phyloP scores from a whole-genome alignment of 2,888 invertebrate species.

The Digitonthophagus gazella region DNA sequence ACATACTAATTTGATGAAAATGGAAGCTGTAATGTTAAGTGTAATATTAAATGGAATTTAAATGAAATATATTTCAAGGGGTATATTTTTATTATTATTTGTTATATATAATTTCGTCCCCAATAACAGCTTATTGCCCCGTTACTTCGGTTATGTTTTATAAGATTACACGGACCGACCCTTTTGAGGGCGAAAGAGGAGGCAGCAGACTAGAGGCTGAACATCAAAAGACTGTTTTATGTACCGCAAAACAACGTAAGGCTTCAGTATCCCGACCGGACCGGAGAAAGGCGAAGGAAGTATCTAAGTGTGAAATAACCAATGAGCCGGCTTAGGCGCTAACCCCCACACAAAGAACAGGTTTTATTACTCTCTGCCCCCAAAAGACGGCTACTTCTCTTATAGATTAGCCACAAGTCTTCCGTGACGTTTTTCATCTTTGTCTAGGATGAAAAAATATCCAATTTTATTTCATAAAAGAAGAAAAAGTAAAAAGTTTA shows the following conservation, averaged over 20 bases:
- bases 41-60: no score
- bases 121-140: not conserved
- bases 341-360: not conserved
- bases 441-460: no score
- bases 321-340: not conserved
- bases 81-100: not conserved
- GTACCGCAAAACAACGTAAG: not conserved
- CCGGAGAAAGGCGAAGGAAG: not conserved
- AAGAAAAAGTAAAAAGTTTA: not conserved
- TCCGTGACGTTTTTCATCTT: no score
- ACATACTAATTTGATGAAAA: not conserved
- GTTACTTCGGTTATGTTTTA: not conserved
- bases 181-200: not conserved
- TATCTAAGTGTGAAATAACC: not conserved
- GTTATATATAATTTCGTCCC: not conserved
- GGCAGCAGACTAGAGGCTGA: not conserved
- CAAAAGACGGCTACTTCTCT: not conserved
- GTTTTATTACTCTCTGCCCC: not conserved
- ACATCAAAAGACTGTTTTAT: not conserved
- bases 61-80: no score
- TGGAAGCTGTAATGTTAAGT: not conserved
- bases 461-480: no score
- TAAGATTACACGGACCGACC: not conserved
- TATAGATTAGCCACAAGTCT: not conserved
- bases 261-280: not conserved